Evolutionary conservation across 2,888 invertebrate species (phyloP), one percentile per base, ranked within the genome.

Genomic region (Eurytoma adleriae): DNA sequence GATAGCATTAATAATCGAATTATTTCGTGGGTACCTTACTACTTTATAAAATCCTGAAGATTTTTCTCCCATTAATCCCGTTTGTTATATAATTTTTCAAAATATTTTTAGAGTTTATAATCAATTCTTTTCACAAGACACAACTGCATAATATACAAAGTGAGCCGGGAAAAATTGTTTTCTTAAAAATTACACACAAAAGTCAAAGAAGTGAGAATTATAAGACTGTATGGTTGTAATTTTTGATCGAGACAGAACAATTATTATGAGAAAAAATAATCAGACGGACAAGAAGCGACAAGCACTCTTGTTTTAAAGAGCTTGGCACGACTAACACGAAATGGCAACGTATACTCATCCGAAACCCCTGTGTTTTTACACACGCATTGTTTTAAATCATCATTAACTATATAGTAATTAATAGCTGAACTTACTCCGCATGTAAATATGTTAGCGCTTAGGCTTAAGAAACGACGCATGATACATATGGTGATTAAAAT

Each of bases 371-470:
- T 62, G 59, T 70, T 54, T n/a, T 16, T 30, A 66, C 27, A 20
- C 20, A 70, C 56, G 18, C 54, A 61, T 74, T 54, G 71, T 71
- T 66, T 75, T 78, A 75, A 81, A 76, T 71, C 57, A 64, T 78
- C 24, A 79, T 81, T 81, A 73, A 81, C 82, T 70, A 77, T 81
- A 70, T 68, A 80, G 75, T 77, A 73, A 78, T 81, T 72, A 82
- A 67, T 78, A 56, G 71, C 72, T 78, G 24, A 74, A 81, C 68
- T 81, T 81, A 75, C 64, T 68, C 78, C 57, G 54, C 84, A 81
- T 89, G 89, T 89, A 89, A 86, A 89, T 88, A 89, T 82, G 82
- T 87, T 87, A 86, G 83, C 59, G 68, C 84, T 75, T 85, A 84
- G 77, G 79, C 69, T 77, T 80, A 82, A 82, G 61, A 56, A 74